A percentile compares a stretch with the other conserved stretches of the same genome.
These are phyloP conservation scores for Halocynthia aurantium DNA, from an alignment of 23 tunicate genomes.

Conservation along the genomic window DNA sequence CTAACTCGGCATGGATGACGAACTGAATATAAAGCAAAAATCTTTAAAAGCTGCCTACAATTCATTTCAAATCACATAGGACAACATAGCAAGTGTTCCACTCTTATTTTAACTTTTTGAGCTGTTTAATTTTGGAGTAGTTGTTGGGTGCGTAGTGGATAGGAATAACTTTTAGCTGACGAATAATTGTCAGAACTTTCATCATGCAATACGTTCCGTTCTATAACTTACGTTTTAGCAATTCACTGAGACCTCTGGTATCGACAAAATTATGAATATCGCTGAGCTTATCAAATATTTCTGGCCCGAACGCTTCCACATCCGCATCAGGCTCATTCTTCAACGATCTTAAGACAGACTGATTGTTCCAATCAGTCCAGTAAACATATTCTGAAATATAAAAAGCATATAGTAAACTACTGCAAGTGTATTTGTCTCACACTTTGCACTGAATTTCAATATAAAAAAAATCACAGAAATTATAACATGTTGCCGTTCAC, in stretches of 20 bases:
- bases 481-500: too few relatives aligned
- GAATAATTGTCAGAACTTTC: background rate
- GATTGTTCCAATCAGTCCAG: constrained; percentile 71
- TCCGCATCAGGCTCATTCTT: background rate
- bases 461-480: too few relatives aligned
- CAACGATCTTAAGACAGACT: constrained; percentile 23
- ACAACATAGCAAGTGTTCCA: too few relatives aligned
- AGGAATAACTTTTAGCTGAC: too few relatives aligned
- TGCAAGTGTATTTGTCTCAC: background rate
- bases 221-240: constrained; percentile 3
- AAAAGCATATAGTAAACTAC: background rate
- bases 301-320: constrained; percentile 61
- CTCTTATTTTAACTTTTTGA: too few relatives aligned
- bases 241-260: background rate
- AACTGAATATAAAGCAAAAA: constrained; percentile 14
- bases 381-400: constrained; percentile 34
- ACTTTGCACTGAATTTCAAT: too few relatives aligned
- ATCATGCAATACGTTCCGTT: background rate
- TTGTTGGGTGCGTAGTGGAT: too few relatives aligned
- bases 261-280: constrained; percentile 36
- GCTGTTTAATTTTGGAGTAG: too few relatives aligned
- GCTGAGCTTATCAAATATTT: constrained; percentile 54
- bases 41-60: too few relatives aligned
- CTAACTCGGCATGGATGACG: constrained; percentile 42
- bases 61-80: too few relatives aligned